Conservation (phyloP, 1,140 invertebrate genomes). For the Lineus longissimus region DNA sequence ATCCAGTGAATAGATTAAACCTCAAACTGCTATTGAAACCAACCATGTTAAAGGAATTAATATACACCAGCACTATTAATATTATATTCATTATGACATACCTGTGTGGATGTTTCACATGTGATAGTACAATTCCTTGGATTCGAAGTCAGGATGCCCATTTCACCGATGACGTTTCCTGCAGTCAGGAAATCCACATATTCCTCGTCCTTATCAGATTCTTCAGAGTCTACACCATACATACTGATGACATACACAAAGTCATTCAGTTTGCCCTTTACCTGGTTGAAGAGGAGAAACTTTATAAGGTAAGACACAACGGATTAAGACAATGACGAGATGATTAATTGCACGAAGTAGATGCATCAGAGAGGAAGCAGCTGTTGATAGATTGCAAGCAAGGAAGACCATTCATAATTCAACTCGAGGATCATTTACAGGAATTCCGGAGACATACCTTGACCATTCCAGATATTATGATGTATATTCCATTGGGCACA, state of each 20-base stretch:
- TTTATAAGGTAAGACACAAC: too few species aligned
- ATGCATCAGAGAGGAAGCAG: too few species aligned
- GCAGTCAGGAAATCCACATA: conserved; percentile 50
- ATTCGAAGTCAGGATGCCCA: conserved; percentile 49
- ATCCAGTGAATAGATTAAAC: too few species aligned
- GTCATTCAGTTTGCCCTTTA: neutral
- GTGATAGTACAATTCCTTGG: conserved; percentile 42
- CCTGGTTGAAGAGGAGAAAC: neutral
- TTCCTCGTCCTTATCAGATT: conserved; percentile 19
- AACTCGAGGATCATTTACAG: too few species aligned
- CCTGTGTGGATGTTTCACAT: conserved; percentile 54
- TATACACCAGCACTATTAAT: neutral
- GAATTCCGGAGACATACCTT: conserved; percentile 43
- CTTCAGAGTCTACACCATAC: neutral
- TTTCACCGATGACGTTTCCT: conserved; percentile 54
- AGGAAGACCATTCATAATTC: too few species aligned
- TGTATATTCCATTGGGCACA: conserved; percentile 46
- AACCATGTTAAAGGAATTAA: too few species aligned
- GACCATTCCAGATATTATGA: conserved; percentile 53
- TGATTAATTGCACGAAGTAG: too few species aligned
- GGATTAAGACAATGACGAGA: too few species aligned
- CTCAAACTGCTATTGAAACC: too few species aligned
- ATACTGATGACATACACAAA: neutral
- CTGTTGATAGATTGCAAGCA: too few species aligned
- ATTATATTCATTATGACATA: conserved; percentile 14